These are phyloP conservation scores for Philhelius pedissequus DNA, from an alignment of 2,888 invertebrate species.

Conservation along the genomic window DNA sequence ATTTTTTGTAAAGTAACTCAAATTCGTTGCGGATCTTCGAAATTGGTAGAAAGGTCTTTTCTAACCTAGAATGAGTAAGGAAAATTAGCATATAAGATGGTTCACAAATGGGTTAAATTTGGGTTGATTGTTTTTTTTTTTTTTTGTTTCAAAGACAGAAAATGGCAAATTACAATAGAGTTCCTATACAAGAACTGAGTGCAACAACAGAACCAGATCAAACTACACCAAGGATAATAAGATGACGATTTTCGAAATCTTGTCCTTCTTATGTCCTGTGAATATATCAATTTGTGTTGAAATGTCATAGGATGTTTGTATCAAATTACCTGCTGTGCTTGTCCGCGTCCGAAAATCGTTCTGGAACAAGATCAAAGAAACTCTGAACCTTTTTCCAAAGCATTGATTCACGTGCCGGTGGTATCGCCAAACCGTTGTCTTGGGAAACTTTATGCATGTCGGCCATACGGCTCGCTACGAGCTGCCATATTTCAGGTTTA, in stretches of 20 bases:
- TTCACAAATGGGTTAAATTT: slow-evolving; percentile 25
- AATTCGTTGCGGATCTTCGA: slow-evolving; percentile 86
- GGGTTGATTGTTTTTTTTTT: slow-evolving; percentile 15
- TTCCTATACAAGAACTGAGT: slow-evolving; percentile 63
- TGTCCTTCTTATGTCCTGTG: slow-evolving; percentile 68
- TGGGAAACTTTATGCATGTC: slow-evolving; percentile 85
- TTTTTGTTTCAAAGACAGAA: slow-evolving; percentile 1
- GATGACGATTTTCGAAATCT: slow-evolving; percentile 67
- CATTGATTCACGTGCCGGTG: slow-evolving; percentile 80
- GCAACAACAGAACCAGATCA: slow-evolving; percentile 65
- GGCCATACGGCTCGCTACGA: slow-evolving; percentile 91
- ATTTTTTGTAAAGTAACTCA: slow-evolving; percentile 82
- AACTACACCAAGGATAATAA: slow-evolving; percentile 53
- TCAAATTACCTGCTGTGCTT: slow-evolving; percentile 85
- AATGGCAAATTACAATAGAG: slow-evolving; percentile 56
- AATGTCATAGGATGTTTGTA: slow-evolving; percentile 60
- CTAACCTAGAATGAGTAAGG: slow-evolving; percentile 51
- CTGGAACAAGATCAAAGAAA: slow-evolving; percentile 87
- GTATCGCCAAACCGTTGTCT: slow-evolving; percentile 65
- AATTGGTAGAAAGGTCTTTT: slow-evolving; percentile 84
- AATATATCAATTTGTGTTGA: slow-evolving; percentile 67
- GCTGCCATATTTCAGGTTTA: slow-evolving; percentile 83
- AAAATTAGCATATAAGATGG: slow-evolving; percentile 59
- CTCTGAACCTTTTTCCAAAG: slow-evolving; percentile 88
- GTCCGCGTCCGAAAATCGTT: slow-evolving; percentile 82